Conservation (phyloP, 2,888 invertebrate species). For the Cyaniris semiargus region DNA sequence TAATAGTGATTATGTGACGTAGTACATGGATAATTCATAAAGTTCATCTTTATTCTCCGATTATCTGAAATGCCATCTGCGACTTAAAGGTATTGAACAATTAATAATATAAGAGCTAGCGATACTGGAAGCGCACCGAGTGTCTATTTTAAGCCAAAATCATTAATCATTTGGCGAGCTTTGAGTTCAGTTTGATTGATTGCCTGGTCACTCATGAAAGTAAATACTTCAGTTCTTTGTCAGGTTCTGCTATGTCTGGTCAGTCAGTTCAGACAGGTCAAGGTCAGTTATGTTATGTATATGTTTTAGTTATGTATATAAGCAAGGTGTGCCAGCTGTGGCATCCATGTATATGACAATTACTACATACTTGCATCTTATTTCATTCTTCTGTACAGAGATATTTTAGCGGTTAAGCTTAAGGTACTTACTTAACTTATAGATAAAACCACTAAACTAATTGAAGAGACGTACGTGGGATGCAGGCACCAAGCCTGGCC, state of each 20-base stretch:
- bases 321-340: not conserved
- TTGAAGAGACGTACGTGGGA: not conserved
- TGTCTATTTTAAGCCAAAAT: not conserved
- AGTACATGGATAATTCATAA: not conserved
- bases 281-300: constrained; percentile 8
- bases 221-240: constrained; percentile 10
- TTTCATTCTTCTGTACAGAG: not conserved
- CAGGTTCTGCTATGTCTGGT: not conserved
- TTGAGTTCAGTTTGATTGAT: not conserved
- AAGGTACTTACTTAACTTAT: not conserved
- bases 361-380: not conserved
- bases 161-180: constrained; percentile 1
- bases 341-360: not conserved
- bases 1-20: not conserved
- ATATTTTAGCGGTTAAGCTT: not conserved
- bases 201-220: not conserved
- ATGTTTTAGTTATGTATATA: not conserved
- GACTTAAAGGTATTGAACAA: not conserved
- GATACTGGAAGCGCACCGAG: not conserved
- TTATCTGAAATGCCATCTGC: not conserved
- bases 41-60: not conserved
- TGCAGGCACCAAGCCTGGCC: not conserved
- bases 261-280: too few relatives aligned
- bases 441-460: not conserved
- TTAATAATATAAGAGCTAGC: not conserved